Conservation (phyloP, 2,797 vertebrate species). For the Notolepis coatsorum region DNA sequence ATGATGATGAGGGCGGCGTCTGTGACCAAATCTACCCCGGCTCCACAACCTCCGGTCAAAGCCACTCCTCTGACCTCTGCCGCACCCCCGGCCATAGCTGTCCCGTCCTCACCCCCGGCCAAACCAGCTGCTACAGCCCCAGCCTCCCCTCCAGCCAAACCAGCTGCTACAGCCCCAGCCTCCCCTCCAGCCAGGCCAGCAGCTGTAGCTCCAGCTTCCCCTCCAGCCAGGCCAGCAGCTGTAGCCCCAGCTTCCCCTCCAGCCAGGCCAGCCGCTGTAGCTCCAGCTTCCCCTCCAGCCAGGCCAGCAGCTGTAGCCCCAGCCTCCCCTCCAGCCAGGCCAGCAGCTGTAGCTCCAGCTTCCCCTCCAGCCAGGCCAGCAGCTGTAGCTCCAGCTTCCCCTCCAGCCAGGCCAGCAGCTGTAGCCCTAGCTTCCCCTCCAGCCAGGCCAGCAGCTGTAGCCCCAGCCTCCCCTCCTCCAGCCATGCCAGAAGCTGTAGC, state of each 20-base stretch:
- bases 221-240: no score
- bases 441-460: background rate
- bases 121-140: background rate
- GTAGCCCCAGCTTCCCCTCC: no score
- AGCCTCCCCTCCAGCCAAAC: background rate
- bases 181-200: background rate
- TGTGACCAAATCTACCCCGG: slow-evolving; percentile 57
- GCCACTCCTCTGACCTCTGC: slow-evolving; percentile 20
- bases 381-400: background rate
- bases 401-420: background rate
- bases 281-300: no score
- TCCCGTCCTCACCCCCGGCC: slow-evolving; percentile 16
- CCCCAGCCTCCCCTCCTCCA: slow-evolving; percentile 41
- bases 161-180: background rate
- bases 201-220: background rate
- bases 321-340: background rate
- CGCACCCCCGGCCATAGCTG: slow-evolving; percentile 49
- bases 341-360: background rate
- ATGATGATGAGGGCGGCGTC: slow-evolving; percentile 76
- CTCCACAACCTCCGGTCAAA: slow-evolving; percentile 21
- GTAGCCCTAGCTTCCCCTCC: background rate
- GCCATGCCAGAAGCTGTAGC: slow-evolving; percentile 41
- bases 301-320: no score
- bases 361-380: background rate
- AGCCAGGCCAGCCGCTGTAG: no score